phyloP scores from a whole-genome alignment of 1,140 invertebrate species.

The Drosophila littoralis region DNA sequence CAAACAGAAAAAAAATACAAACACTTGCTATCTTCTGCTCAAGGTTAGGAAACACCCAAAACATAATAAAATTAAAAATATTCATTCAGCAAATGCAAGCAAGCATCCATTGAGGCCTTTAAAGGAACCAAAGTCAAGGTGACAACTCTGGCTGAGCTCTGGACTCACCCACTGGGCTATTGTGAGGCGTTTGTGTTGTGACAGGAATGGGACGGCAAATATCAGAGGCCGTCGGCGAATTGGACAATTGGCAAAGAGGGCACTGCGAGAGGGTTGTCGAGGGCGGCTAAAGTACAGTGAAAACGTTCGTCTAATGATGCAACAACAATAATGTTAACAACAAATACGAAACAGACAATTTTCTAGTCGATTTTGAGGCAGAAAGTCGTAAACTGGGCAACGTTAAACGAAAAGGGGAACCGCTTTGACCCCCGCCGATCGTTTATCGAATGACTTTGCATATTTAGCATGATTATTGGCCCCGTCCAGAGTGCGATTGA shows the following conservation, averaged over 20 bases:
- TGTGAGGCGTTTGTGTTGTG: conserved; percentile 62
- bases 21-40: conserved; percentile 21
- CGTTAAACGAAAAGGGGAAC: conserved; percentile 26
- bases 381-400: conserved; percentile 29
- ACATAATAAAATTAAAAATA: conserved; percentile 17
- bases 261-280: conserved; percentile 10
- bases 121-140: conserved; percentile 41
- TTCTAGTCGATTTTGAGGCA: conserved; percentile 62
- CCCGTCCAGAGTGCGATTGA: conserved; percentile 25
- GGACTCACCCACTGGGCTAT: conserved; percentile 41
- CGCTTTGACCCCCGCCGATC: conserved; percentile 75
- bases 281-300: conserved; percentile 12
- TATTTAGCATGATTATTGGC: conserved; percentile 79
- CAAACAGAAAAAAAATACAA: background rate
- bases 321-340: conserved; percentile 15
- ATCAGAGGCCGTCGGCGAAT: conserved; percentile 51
- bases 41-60: conserved; percentile 43
- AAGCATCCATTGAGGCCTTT: conserved; percentile 26
- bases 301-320: conserved; percentile 56
- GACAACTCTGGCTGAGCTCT: conserved; percentile 24
- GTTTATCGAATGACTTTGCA: conserved; percentile 84
- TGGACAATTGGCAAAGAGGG: conserved; percentile 52
- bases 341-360: conserved; percentile 49
- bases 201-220: conserved; percentile 52
- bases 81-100: conserved; percentile 47